Evolutionary conservation across 2,113 vertebrate species (phyloP).

Genomic region (Poicephalus gulielmi): DNA sequence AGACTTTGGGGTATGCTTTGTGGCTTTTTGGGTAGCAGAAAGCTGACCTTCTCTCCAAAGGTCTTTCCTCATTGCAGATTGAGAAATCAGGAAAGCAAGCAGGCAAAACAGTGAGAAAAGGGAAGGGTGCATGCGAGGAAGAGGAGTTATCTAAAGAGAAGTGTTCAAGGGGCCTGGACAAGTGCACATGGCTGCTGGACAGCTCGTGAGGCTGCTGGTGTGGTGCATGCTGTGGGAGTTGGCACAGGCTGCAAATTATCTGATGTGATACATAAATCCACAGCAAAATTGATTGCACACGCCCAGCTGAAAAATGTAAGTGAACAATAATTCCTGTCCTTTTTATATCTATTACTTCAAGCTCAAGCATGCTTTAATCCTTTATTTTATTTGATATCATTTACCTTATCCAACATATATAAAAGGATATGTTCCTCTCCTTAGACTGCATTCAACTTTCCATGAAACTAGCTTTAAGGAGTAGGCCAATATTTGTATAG

Average conservation of each 20-base stretch:
- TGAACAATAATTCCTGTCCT: conserved; percentile 70
- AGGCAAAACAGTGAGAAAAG: neutral
- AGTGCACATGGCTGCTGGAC: neutral
- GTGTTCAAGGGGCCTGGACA: neutral
- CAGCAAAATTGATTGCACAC: conserved; percentile 67
- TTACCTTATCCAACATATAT: conserved; percentile 34
- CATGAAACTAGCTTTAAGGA: conserved; percentile 30
- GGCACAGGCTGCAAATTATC: conserved; percentile 43
- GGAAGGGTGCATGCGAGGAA: neutral
- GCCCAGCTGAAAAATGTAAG: conserved; percentile 78
- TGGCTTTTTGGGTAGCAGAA: neutral
- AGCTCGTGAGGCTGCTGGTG: neutral
- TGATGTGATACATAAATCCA: conserved; percentile 63
- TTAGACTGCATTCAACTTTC: conserved; percentile 57
- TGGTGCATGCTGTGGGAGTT: neutral
- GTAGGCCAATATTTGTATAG: conserved; percentile 33
- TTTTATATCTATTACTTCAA: conserved; percentile 59
- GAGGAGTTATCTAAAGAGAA: neutral
- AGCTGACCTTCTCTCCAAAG: neutral
- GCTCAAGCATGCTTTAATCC: conserved; percentile 71
- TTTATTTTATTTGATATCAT: conserved; percentile 58
- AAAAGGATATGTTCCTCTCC: conserved; percentile 10
- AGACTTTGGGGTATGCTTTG: neutral
- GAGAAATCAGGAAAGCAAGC: neutral
- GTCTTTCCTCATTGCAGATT: neutral